Conservation (phyloP, 2,797 vertebrate genomes). For the Catharus ustulatus region DNA sequence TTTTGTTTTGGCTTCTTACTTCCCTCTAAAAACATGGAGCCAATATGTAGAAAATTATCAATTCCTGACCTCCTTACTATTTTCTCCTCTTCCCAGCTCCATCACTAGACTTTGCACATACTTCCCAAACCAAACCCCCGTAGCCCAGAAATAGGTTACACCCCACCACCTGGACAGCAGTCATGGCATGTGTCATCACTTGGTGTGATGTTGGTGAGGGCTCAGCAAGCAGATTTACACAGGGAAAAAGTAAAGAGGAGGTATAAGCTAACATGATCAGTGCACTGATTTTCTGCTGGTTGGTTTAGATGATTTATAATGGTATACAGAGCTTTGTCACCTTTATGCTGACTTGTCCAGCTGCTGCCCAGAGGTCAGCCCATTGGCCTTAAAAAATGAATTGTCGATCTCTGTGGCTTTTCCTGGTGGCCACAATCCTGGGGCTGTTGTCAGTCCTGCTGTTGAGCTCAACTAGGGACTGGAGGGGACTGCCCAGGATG, state of each 20-base stretch:
- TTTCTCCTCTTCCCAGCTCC: not conserved
- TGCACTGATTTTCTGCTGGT: not conserved
- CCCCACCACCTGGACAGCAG: not conserved
- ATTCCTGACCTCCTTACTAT: not conserved
- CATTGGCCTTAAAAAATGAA: constrained; percentile 2
- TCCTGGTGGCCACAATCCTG: not conserved
- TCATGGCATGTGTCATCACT: not conserved
- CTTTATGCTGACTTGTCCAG: constrained; percentile 36
- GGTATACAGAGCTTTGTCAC: constrained; percentile 23
- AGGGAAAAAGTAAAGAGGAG: not conserved
- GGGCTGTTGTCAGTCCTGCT: not conserved
- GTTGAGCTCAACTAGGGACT: not conserved
- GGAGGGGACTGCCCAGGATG: not conserved
- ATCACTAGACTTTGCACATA: not conserved
- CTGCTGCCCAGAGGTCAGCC: not conserved
- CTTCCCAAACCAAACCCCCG: not conserved
- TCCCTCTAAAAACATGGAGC: not conserved
- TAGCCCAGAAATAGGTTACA: constrained; percentile 5
- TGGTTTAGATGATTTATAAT: constrained; percentile 23
- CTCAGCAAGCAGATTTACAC: not conserved
- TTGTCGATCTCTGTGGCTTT: constrained; percentile 30
- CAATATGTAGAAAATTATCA: not conserved
- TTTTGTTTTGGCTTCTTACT: not conserved
- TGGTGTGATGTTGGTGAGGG: not conserved
- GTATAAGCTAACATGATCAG: not conserved